phyloP scores from a whole-genome alignment of 2,797 vertebrate species.

The Hoplostethus atlanticus region DNA sequence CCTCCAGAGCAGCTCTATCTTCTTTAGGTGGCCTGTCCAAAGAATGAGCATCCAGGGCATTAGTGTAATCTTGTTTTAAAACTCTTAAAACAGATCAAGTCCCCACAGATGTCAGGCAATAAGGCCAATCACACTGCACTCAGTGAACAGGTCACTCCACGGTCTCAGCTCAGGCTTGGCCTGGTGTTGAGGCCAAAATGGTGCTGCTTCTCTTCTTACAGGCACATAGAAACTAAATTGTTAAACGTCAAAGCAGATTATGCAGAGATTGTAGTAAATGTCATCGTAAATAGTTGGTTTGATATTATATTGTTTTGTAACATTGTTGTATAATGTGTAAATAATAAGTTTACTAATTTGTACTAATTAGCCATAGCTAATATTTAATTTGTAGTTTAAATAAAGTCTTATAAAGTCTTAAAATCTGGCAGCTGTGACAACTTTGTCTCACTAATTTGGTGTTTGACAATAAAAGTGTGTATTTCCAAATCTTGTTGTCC shows the following conservation, averaged over 20 bases:
- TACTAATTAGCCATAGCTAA: conserved; percentile 26
- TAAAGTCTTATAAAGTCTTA: conserved; percentile 43
- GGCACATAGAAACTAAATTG: conserved; percentile 4
- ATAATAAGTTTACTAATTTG: conserved; percentile 34
- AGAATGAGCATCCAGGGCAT: conserved; percentile 61
- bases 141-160: conserved; percentile 31
- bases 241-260: background rate
- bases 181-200: conserved; percentile 14
- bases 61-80: conserved; percentile 81
- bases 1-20: conserved; percentile 69
- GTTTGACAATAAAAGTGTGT: conserved; percentile 65
- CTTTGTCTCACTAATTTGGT: conserved; percentile 61
- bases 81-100: conserved; percentile 75
- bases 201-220: conserved; percentile 5
- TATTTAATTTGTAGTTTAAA: conserved; percentile 26
- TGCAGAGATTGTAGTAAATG: conserved; percentile 23
- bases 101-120: conserved; percentile 71
- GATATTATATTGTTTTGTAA: conserved; percentile 32
- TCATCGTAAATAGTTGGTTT: background rate
- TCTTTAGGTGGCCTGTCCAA: conserved; percentile 64
- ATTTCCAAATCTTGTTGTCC: conserved; percentile 45
- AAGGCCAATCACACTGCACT: conserved; percentile 55
- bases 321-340: conserved; percentile 47
- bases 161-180: conserved; percentile 25
- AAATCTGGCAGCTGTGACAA: conserved; percentile 79